Evolutionary conservation across 1,140 invertebrate genomes (phyloP).

Genomic region (Drosophila baimaii): DNA sequence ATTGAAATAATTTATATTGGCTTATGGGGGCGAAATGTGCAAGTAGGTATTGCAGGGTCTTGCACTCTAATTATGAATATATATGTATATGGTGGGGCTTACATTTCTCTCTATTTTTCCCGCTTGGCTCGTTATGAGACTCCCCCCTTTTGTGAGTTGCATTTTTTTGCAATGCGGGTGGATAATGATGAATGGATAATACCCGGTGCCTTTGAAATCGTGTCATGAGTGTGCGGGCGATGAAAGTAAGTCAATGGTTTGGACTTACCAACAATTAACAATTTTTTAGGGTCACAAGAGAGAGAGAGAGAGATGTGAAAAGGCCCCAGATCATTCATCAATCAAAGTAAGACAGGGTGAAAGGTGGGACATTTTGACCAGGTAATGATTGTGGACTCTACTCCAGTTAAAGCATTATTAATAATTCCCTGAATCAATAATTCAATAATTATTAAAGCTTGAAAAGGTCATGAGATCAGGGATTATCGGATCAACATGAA

Average conservation of each 20-base stretch:
- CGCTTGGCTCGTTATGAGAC: background rate
- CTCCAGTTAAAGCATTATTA: conserved; percentile 8
- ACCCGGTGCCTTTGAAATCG: conserved; percentile 13
- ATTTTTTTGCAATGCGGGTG: conserved; percentile 67
- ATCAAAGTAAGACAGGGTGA: conserved; percentile 37
- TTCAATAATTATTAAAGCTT: conserved; percentile 3
- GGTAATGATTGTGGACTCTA: background rate
- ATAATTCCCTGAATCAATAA: conserved; percentile 8
- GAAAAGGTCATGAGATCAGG: conserved; percentile 10
- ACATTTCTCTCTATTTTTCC: conserved; percentile 7
- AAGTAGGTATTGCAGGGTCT: conserved; percentile 6
- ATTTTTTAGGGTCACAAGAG: conserved; percentile 34
- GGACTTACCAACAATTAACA: conserved; percentile 8
- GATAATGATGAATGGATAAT: conserved; percentile 54
- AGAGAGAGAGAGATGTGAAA: conserved; percentile 14
- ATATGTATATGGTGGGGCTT: too few species aligned
- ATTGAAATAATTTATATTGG: conserved; percentile 77
- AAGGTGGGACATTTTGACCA: conserved; percentile 2
- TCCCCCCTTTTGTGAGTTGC: conserved; percentile 57
- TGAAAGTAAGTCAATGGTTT: conserved; percentile 59
- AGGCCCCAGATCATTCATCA: conserved; percentile 42
- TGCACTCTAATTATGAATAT: conserved; percentile 74
- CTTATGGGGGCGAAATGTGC: conserved; percentile 47
- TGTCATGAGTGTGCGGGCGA: conserved; percentile 55
- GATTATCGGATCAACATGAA: conserved; percentile 10